Conservation (phyloP, 2,797 vertebrate genomes). For the Phaenicophaeus curvirostris region DNA sequence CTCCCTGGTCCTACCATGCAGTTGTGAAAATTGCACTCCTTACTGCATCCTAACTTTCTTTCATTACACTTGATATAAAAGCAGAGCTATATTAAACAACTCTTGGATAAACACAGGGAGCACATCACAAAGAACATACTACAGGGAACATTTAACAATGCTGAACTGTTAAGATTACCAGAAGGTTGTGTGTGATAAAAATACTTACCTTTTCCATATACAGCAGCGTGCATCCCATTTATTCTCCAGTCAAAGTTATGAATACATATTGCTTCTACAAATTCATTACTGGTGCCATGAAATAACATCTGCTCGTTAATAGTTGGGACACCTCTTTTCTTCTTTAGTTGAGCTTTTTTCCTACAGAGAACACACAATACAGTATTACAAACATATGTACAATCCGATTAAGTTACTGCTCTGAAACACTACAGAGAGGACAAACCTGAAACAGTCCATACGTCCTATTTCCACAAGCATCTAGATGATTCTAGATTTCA, state of each 20-base stretch:
- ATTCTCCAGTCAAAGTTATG: conserved; percentile 98
- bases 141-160: background rate
- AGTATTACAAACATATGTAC: conserved; percentile 3
- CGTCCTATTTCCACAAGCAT: background rate
- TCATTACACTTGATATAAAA: background rate
- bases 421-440: background rate
- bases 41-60: background rate
- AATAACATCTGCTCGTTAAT: conserved; percentile 97
- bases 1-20: background rate
- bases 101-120: background rate
- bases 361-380: conserved; percentile 74
- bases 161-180: background rate
- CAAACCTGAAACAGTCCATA: background rate
- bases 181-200: background rate
- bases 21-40: background rate
- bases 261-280: conserved; percentile 95
- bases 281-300: conserved; percentile 94
- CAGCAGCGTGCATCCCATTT: conserved; percentile 91
- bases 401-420: background rate
- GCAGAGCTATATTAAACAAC: background rate
- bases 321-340: conserved; percentile 86
- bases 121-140: background rate
- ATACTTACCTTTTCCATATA: conserved; percentile 94
- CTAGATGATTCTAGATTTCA: background rate
- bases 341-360: conserved; percentile 94